A percentile compares a stretch with the other conserved stretches of the same genome.
These are phyloP conservation scores for Psettodes erumei DNA, from an alignment of 2,113 vertebrate genomes.

Conservation along the genomic window DNA sequence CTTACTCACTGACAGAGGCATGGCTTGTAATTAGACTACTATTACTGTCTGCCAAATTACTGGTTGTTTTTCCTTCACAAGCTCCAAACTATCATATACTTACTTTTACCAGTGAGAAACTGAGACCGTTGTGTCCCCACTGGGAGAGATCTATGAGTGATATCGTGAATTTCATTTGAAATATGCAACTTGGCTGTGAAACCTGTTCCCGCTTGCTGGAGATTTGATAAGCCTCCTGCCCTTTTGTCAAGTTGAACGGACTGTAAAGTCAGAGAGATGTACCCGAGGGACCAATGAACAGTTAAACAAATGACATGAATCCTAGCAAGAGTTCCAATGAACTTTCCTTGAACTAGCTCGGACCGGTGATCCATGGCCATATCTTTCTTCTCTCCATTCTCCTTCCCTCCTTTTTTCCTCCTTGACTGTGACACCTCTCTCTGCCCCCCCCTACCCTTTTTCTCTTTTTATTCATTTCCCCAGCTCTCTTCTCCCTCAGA, in stretches of 20 bases:
- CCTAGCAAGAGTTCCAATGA: conserved; percentile 71
- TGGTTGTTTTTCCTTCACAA: conserved; percentile 58
- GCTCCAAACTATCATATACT: conserved; percentile 56
- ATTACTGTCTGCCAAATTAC: conserved; percentile 71
- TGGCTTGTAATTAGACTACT: conserved; percentile 68
- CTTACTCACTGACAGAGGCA: conserved; percentile 61
- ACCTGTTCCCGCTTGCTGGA: conserved; percentile 69
- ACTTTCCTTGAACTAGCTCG: conserved; percentile 78
- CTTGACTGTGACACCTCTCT: conserved; percentile 24
- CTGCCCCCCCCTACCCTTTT: conserved; percentile 7
- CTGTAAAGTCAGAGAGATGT: conserved; percentile 63
- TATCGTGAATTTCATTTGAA: conserved; percentile 64
- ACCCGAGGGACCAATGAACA: conserved; percentile 68
- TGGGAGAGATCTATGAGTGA: conserved; percentile 61
- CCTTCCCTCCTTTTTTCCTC: conserved; percentile 1
- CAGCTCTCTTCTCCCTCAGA: conserved; percentile 9
- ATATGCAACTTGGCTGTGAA: conserved; percentile 64
- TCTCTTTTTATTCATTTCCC: conserved; percentile 48
- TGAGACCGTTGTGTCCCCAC: conserved; percentile 46
- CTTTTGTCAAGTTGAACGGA: conserved; percentile 73
- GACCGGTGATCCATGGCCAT: conserved; percentile 65
- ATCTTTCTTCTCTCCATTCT: conserved; percentile 30
- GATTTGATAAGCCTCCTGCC: conserved; percentile 69
- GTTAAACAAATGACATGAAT: conserved; percentile 77
- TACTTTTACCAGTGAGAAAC: conserved; percentile 45